These are phyloP conservation scores for Lampropteryx suffumata DNA, from an alignment of 2,888 invertebrate genomes.

Conservation along the genomic window DNA sequence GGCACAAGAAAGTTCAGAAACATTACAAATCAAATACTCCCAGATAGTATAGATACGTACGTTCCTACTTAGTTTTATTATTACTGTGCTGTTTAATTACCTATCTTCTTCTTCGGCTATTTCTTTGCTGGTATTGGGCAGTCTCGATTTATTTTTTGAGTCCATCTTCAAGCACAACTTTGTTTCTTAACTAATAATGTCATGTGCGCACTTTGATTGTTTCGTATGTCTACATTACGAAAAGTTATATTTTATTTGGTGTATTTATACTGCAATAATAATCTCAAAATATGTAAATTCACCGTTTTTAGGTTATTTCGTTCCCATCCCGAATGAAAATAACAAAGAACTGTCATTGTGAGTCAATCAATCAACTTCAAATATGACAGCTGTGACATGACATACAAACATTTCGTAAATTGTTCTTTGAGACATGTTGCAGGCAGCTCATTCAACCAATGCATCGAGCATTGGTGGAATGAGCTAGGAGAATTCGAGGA, in stretches of 20 bases:
- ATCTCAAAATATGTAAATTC: neutral
- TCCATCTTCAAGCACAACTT: conserved; percentile 60
- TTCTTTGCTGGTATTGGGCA: conserved; percentile 60
- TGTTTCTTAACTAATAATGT: neutral
- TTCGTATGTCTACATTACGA: neutral
- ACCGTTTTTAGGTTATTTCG: conserved; percentile 30
- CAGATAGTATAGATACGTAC: too few relatives aligned
- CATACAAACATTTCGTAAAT: too few relatives aligned
- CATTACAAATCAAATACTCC: too few relatives aligned
- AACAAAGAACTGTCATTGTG: conserved; percentile 23
- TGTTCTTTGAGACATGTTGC: too few relatives aligned
- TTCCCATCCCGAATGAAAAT: conserved; percentile 11
- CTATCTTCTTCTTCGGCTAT: conserved; percentile 65
- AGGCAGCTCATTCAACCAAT: too few relatives aligned
- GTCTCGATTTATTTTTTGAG: conserved; percentile 48
- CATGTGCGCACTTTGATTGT: neutral
- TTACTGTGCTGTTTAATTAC: conserved; percentile 36
- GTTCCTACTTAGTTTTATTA: too few relatives aligned
- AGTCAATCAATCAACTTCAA: conserved; percentile 4
- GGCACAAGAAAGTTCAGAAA: too few relatives aligned
- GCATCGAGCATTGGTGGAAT: too few relatives aligned
- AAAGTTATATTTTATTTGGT: neutral
- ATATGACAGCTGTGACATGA: conserved; percentile 1
- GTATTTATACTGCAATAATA: conserved; percentile 1
- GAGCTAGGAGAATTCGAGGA: too few relatives aligned